Evolutionary conservation across 2,113 vertebrate genomes (phyloP).

Genomic region (Dendropsophus ebraccatus): DNA sequence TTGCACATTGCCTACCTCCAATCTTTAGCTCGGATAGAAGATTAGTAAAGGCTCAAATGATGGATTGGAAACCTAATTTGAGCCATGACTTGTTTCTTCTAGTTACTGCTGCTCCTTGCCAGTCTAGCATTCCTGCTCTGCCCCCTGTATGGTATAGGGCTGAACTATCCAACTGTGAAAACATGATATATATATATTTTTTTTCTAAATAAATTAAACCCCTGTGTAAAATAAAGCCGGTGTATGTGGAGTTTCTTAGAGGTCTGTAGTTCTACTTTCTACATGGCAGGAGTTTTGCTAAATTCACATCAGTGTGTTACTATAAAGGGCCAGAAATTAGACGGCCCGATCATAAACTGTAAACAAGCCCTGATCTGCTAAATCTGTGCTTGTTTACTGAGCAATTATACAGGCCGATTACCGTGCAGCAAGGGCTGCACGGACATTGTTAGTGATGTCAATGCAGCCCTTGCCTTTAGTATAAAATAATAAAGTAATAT

Average conservation of each 20-base stretch:
- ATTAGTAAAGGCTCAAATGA: background rate
- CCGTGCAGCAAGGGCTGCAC: no score
- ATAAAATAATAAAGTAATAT: no score
- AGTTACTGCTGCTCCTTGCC: conserved; percentile 7
- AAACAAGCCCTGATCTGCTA: no score
- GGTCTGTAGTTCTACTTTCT: background rate
- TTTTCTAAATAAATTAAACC: conserved; percentile 54
- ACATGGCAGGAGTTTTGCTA: no score
- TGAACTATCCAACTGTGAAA: conserved; percentile 47
- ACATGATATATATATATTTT: conserved; percentile 13
- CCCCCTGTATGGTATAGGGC: background rate
- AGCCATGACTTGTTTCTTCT: background rate
- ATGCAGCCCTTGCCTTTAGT: no score
- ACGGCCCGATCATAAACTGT: no score
- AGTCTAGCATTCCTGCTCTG: conserved; percentile 11
- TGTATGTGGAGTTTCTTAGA: background rate
- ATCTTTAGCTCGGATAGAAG: background rate
- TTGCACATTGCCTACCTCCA: background rate
- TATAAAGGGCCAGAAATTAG: no score
- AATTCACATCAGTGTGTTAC: no score
- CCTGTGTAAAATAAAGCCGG: background rate
- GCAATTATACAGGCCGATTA: no score
- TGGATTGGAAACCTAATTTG: background rate
- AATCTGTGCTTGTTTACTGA: no score
- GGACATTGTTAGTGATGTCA: no score